Evolutionary conservation across 2,113 vertebrate genomes (phyloP).

Genomic region (Hassar affinis): DNA sequence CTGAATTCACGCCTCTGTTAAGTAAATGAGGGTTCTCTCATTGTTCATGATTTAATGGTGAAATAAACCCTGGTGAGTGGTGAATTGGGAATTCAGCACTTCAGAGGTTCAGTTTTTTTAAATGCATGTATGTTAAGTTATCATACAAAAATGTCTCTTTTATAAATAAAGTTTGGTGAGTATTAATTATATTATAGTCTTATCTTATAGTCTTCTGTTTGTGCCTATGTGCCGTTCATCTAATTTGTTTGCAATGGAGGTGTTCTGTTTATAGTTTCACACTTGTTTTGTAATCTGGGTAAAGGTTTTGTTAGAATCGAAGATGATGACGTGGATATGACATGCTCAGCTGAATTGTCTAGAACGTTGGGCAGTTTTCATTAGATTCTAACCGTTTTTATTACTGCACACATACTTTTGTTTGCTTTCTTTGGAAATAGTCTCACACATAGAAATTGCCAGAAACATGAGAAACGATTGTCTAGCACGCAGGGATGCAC

Average conservation of each 20-base stretch:
- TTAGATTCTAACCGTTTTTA: background rate
- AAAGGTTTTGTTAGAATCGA: background rate
- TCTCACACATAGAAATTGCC: background rate
- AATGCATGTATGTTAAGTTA: no score
- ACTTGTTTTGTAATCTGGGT: background rate
- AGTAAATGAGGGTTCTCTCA: background rate
- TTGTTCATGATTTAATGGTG: background rate
- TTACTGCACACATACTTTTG: background rate
- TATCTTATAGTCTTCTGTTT: background rate
- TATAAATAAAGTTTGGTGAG: background rate
- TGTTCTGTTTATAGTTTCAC: background rate
- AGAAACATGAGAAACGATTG: background rate
- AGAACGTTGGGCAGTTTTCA: background rate
- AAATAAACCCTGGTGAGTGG: no score
- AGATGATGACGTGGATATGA: background rate
- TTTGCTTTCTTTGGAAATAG: background rate
- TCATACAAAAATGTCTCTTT: background rate
- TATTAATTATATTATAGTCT: background rate
- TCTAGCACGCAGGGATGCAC: background rate
- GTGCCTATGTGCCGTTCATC: background rate
- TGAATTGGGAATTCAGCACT: background rate
- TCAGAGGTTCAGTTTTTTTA: background rate
- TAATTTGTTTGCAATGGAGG: background rate
- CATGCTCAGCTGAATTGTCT: background rate
- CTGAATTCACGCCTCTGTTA: background rate